Conservation (phyloP, 2,888 invertebrate genomes). For the Acanthosepion lycidas region DNA sequence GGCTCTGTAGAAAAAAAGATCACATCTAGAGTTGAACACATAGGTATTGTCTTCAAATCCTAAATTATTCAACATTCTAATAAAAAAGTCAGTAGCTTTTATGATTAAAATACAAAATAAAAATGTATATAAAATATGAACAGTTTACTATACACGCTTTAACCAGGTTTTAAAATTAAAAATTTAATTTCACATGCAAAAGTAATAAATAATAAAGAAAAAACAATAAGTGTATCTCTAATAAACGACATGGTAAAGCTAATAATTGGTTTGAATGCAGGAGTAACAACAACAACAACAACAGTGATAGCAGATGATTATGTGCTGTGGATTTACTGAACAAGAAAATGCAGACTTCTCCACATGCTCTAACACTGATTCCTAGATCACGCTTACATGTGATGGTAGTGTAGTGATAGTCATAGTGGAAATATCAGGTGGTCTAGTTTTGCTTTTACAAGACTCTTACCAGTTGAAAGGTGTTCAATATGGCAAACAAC, state of each 20-base stretch:
- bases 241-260: not conserved
- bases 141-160: too few relatives aligned
- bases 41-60: too few relatives aligned
- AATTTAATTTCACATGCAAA: too few relatives aligned
- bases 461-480: not conserved
- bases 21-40: too few relatives aligned
- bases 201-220: too few relatives aligned
- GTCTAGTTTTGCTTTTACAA: not conserved
- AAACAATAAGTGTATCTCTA: too few relatives aligned
- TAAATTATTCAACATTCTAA: too few relatives aligned
- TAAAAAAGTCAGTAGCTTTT: too few relatives aligned
- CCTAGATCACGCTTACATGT: not conserved
- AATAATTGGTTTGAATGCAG: not conserved
- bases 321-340: not conserved
- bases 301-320: not conserved
- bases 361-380: not conserved
- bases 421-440: not conserved
- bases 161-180: too few relatives aligned
- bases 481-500: not conserved
- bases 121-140: too few relatives aligned
- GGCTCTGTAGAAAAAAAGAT: too few relatives aligned
- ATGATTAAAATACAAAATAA: too few relatives aligned
- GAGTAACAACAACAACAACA: not conserved
- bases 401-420: not conserved
- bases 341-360: not conserved